These are phyloP conservation scores for Villa cingulata DNA, from an alignment of 2,888 invertebrate genomes.

Conservation along the genomic window DNA sequence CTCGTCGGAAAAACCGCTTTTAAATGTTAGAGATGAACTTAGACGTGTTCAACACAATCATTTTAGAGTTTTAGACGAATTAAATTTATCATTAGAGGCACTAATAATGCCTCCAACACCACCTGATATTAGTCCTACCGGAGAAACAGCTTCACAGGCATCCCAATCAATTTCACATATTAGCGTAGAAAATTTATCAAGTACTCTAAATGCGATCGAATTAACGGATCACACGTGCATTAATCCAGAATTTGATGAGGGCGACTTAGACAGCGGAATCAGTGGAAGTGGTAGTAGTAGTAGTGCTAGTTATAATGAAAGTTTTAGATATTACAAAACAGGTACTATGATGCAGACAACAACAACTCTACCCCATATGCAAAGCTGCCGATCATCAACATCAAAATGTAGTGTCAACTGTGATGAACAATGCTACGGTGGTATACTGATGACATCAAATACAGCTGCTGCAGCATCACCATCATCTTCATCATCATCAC, in stretches of 20 bases:
- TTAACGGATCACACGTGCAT: conserved; percentile 35
- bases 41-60: conserved; percentile 72
- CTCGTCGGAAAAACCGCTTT: conserved; percentile 49
- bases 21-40: no score
- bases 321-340: no score
- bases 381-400: conserved; percentile 33
- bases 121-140: conserved; percentile 36
- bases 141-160: conserved; percentile 41
- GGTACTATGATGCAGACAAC: no score
- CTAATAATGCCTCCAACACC: conserved; percentile 71
- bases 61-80: conserved; percentile 67
- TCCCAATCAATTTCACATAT: no score
- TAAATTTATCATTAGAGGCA: conserved; percentile 77
- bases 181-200: conserved; percentile 33
- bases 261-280: conserved; percentile 67
- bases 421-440: conserved; percentile 30
- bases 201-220: conserved; percentile 33
- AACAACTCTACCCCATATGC: conserved; percentile 30
- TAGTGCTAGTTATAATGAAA: conserved; percentile 70
- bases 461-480: no score
- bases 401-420: conserved; percentile 36
- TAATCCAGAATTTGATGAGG: conserved; percentile 35
- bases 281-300: conserved; percentile 53
- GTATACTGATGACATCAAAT: conserved; percentile 19
- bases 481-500: no score